Base-by-base conservation (phyloP, 53 echinoderm and acorn worm genomes). In the Paracentrotus lividus region DNA sequence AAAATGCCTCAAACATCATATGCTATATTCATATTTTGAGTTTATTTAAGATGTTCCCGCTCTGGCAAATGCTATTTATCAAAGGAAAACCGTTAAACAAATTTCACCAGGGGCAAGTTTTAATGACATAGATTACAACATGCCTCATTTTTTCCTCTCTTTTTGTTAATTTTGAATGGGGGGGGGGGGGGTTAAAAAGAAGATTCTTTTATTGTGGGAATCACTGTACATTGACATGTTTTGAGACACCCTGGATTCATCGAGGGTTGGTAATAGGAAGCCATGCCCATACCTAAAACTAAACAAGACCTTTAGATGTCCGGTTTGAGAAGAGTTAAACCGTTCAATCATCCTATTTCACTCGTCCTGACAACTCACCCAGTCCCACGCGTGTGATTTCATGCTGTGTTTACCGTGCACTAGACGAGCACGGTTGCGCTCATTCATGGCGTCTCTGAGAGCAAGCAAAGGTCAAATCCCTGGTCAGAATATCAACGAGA, bases 341-440 rank as follows among this genome's bases (percentile, higher is more conserved):
- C 64, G 42, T 88, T 88, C 88, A 58, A 61, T 88, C 88, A 88
- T 61, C 65, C 88, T 26, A 88, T 12, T 64, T 88, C 64, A 65
- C 42, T 21, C 51, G 51, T 12, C 59, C 10, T 61, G 88, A 88
- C 88, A 88, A 57, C 33, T 33, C 65, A 56, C 8, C 42, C 64
- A 61, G 88, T 88, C 88, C 88, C 88, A 88, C 44, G 57, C 44
- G 88, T 88, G 88, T 86, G 86, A 86, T 86, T 86, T 55, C 86
- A 86, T 34, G 86, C 55, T 32, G 89, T 89, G 64, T 89, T 89
- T 89, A 65, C 89, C 36, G 89, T 89, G 89, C 89, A 60, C 89
- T 89, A 89, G 43, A 89, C 89, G 59, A 89, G 27, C 89, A 44
- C 89, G 64, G 36, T 36, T 86, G 34, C 59, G 44, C 66, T 42